A percentile compares a stretch with the other conserved stretches of the same genome.
Evolutionary conservation across 2,888 invertebrate species (phyloP).

Genomic region (Parnassius orleans): DNA sequence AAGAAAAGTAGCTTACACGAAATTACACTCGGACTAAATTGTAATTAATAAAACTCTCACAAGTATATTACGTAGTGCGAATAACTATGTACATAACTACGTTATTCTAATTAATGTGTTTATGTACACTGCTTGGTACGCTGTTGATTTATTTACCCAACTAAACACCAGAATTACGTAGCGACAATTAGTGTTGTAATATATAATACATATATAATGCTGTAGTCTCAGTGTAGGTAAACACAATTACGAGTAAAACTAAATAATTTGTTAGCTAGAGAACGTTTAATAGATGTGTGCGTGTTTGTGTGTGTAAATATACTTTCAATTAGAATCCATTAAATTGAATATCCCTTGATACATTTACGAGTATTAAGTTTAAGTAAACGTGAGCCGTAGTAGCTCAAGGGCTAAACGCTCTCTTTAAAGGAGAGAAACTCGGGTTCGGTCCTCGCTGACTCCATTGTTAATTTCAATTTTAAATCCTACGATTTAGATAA

Average conservation of each 20-base stretch:
- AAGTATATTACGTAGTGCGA: background rate
- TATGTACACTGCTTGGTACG: background rate
- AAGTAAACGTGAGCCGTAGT: too few species aligned
- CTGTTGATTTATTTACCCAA: constrained; percentile 16
- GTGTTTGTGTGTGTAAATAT: background rate
- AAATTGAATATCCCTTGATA: too few species aligned
- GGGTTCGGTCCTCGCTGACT: too few species aligned
- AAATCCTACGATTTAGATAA: too few species aligned
- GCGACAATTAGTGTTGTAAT: constrained; percentile 8
- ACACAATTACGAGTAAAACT: background rate
- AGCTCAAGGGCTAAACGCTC: too few species aligned
- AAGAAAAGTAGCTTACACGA: too few species aligned
- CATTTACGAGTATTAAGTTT: too few species aligned
- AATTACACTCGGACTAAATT: background rate
- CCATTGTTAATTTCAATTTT: too few species aligned
- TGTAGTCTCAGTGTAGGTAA: background rate
- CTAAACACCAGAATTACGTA: constrained; percentile 11
- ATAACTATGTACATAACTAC: constrained; percentile 3
- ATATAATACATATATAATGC: background rate
- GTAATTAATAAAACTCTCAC: background rate
- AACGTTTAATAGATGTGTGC: background rate
- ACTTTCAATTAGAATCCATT: background rate
- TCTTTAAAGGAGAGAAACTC: too few species aligned
- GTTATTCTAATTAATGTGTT: constrained; percentile 12
- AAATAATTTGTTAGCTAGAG: background rate